phyloP scores from a whole-genome alignment of 92 coral and sea anemone species.

The Paramuricea clavata region DNA sequence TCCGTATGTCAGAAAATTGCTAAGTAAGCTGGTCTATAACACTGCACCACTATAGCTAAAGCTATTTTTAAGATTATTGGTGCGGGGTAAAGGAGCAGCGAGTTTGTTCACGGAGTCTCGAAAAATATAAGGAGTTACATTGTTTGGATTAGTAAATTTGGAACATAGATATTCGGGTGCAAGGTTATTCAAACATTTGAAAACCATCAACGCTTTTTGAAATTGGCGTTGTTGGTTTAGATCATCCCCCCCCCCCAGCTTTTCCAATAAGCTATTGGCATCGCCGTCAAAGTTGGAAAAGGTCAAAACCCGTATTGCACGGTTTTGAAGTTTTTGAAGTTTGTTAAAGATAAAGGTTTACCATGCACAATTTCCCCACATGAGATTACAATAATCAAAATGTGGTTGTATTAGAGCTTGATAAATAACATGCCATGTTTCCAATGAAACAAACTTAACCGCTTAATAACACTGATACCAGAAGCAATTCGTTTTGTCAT shows the following conservation, averaged over 20 bases:
- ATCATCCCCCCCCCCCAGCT: neutral
- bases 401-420: neutral
- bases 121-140: slow-evolving; percentile 45
- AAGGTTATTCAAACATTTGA: neutral
- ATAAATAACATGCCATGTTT: too few relatives aligned
- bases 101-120: slow-evolving; percentile 67
- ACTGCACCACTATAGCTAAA: slow-evolving; percentile 65
- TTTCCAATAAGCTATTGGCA: neutral
- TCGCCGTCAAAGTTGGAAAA: neutral
- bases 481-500: too few relatives aligned
- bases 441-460: too few relatives aligned
- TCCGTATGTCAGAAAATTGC: slow-evolving; percentile 28
- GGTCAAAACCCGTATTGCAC: slow-evolving; percentile 10
- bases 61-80: slow-evolving; percentile 58
- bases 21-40: slow-evolving; percentile 63
- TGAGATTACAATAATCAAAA: slow-evolving; percentile 13
- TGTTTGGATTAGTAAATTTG: neutral
- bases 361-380: slow-evolving; percentile 19
- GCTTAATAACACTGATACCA: too few relatives aligned
- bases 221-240: neutral
- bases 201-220: neutral
- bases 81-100: slow-evolving; percentile 56
- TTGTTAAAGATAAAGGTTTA: neutral
- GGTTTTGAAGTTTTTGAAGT: slow-evolving; percentile 24
- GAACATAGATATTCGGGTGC: slow-evolving; percentile 2